Base-by-base conservation (phyloP, 2,113 vertebrate species). In the Mola mola region DNA sequence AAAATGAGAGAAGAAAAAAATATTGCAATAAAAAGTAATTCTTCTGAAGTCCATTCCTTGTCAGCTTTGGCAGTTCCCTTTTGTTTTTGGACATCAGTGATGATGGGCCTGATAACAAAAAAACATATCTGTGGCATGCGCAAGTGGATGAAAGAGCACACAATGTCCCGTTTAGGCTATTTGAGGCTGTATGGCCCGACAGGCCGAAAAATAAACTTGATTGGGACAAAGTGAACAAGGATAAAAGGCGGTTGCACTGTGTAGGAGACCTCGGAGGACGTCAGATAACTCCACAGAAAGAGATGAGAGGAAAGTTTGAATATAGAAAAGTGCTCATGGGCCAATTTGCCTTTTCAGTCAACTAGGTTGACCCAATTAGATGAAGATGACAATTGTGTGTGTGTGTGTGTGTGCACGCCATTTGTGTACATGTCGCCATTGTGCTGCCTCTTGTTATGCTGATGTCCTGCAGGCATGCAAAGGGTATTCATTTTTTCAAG, bases 251-350 rank as follows among this genome's bases (percentile, higher is more conserved):
- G 19, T 33, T 26, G 40, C 49, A 25, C 13, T 55, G 55, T 44
- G 46, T 58, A 52, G 47, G 31, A 31, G 60, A 78, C 47, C 65
- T 67, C 6, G 8, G 53, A 67, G 56, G 79, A 82, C 33, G 84
- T 72, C 20, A 9, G 67, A 78, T 63, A 68, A 28, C 24, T 61
- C 22, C 17, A 64, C 40, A 65, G 46, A 56, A 77, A 49, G 61
- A 72, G 43, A 82, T 76, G 70, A 77, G 69, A 78, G 66, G 49
- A 83, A 76, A 72, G 52, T 51, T 64, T 72, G 49, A 67, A 72
- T 67, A 67, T 55, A 82, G 60, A 64, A 78, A 75, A 75, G 47
- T 4, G 57, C 79, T 84, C 37, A 25, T 68, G 64, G 69, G 72
- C 76, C 84, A 49, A 82, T 82, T 66, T 56, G 71, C 46, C 58